These are phyloP conservation scores for Podabrus alpinus DNA, from an alignment of 2,888 invertebrate genomes.

Conservation along the genomic window DNA sequence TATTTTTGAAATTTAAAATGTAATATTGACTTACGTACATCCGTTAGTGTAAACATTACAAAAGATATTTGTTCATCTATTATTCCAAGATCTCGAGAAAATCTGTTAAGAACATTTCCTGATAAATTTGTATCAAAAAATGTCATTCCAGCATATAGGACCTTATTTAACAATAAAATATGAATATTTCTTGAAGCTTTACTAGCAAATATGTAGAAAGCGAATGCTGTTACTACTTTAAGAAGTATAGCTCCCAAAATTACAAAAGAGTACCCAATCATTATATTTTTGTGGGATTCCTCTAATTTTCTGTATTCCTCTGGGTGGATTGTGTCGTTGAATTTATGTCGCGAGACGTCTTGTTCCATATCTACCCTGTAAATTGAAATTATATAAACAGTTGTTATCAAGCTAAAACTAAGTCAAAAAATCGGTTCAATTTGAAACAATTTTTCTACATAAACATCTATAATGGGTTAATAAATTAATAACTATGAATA, in stretches of 20 bases:
- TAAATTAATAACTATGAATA: too few species aligned
- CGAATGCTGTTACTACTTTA: neutral
- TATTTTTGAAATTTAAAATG: neutral
- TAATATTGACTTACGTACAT: neutral
- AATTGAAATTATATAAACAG: neutral
- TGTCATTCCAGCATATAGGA: slow-evolving; percentile 50
- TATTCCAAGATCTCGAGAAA: neutral
- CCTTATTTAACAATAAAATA: neutral
- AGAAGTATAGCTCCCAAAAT: neutral
- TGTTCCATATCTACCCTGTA: neutral
- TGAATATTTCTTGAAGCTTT: neutral
- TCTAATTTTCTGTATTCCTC: slow-evolving; percentile 1
- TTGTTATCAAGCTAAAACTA: neutral
- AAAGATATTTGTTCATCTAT: neutral
- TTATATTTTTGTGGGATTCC: neutral
- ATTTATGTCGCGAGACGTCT: neutral
- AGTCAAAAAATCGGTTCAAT: too few species aligned
- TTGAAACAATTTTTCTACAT: too few species aligned
- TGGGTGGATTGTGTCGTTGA: neutral
- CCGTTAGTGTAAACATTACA: neutral
- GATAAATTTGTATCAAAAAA: slow-evolving; percentile 43
- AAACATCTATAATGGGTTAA: too few species aligned
- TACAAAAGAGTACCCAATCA: neutral
- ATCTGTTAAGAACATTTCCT: neutral
- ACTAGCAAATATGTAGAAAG: neutral